Evolutionary conservation across 1,140 invertebrate genomes (phyloP), one percentile per base, ranked within the genome.

Genomic region (Proctacanthus coquilletti): DNA sequence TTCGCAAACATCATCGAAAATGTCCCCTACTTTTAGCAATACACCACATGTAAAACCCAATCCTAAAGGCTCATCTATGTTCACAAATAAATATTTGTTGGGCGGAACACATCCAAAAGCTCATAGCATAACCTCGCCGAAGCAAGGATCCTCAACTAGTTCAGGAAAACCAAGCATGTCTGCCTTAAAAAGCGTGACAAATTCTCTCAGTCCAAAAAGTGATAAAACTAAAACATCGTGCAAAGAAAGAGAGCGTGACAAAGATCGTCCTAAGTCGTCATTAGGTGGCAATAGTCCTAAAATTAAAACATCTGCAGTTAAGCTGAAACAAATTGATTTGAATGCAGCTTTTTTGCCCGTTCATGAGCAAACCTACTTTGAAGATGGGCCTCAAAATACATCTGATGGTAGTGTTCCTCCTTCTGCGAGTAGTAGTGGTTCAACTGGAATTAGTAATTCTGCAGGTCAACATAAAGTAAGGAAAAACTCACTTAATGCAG

Each of bases 101-200:
- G n/a, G n/a, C n/a, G n/a, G n/a, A n/a, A n/a, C n/a, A n/a, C n/a
- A n/a, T n/a, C n/a, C n/a, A 46, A 75, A 75, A 59, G 67, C 70
- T 68, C 53, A 71, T 56, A 57, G 76, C 19, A 69, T 75, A 0
- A 77, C 75, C 17, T 82, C 79, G 4, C 78, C 80, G 9, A 85
- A 85, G 56, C 81, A 84, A 36, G 69, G 71, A 2, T 72, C 61
- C 13, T 66, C 66, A 2, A 63, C 70, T 1, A 74, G 79, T 42
- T 76, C 80, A 1, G 83, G 85, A 0, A 91, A 91, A 52, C 84
- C 85, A 0, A 87, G 84, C 48, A 84, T 91, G 75, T 84, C 81
- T 0, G 73, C 83, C 1, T 55, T 86, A n/a, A 86, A 86, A 52
- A 84, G 78, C 17, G 78, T 80, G 1, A 72, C 71, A 37, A 39